Evolutionary conservation across 2,888 invertebrate species (phyloP).

Genomic region (Acrocyrtus sp.): DNA sequence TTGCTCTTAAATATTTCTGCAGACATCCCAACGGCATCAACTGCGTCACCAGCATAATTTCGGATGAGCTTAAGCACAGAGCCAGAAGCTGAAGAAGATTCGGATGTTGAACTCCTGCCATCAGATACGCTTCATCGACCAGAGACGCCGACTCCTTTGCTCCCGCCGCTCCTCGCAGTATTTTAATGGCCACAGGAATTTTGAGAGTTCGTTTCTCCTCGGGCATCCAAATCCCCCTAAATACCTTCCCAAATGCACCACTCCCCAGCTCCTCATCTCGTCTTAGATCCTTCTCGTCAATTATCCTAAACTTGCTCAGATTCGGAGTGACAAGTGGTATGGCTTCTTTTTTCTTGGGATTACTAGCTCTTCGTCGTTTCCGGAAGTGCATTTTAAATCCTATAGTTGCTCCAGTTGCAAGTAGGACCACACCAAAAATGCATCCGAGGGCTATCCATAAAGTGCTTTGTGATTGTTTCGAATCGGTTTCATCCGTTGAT

Average conservation of each 20-base stretch:
- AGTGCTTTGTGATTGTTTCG: no score
- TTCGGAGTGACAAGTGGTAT: conserved; percentile 94
- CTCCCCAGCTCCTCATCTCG: conserved; percentile 92
- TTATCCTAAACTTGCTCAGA: conserved; percentile 88
- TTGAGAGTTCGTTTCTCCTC: conserved; percentile 93
- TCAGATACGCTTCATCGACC: conserved; percentile 95
- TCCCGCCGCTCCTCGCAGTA: conserved; percentile 83
- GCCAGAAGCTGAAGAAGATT: conserved; percentile 93
- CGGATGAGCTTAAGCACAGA: conserved; percentile 91
- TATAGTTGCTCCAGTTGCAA: no score
- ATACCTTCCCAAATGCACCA: conserved; percentile 97
- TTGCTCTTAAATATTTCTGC: conserved; percentile 91
- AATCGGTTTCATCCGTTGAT: no score
- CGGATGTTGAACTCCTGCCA: conserved; percentile 97
- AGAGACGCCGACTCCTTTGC: conserved; percentile 91
- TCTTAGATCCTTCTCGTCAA: conserved; percentile 92
- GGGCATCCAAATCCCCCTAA: conserved; percentile 95
- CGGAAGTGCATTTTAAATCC: no score
- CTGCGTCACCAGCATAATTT: conserved; percentile 98
- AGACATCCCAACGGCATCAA: conserved; percentile 97
- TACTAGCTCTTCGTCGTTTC: no score
- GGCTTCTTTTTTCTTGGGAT: no score
- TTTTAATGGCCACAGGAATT: conserved; percentile 97
- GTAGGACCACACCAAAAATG: no score
- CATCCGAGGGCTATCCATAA: no score